Conservation (phyloP, 2,888 invertebrate species). For the Conomelus anceps region DNA sequence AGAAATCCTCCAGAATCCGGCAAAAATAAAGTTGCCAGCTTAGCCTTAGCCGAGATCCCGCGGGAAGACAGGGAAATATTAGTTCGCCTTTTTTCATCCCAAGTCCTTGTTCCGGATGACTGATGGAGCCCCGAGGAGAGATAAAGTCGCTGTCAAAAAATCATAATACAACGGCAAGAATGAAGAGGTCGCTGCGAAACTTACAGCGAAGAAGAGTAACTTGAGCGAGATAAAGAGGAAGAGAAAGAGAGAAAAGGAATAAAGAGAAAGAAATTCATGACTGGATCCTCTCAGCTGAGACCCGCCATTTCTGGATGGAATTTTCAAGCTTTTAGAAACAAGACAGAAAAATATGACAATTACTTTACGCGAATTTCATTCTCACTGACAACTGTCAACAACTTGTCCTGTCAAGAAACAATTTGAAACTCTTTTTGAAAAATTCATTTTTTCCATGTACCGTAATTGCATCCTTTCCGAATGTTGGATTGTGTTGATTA, state of each 20-base stretch:
- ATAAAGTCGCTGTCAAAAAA: conserved; percentile 10
- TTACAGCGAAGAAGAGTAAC: too few relatives aligned
- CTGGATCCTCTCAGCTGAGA: background rate
- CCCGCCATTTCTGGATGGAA: background rate
- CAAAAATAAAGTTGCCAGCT: background rate
- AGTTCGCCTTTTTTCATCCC: conserved; percentile 1
- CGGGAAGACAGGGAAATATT: conserved; percentile 4
- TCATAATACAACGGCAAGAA: background rate
- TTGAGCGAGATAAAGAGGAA: background rate
- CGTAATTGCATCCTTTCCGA: too few relatives aligned
- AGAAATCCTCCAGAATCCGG: background rate
- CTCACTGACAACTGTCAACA: background rate
- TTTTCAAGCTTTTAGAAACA: background rate
- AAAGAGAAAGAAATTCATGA: background rate
- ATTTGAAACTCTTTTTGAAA: background rate
- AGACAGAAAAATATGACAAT: background rate
- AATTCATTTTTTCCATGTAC: background rate
- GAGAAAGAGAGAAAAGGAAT: background rate
- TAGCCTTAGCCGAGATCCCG: background rate
- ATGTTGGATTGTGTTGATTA: too few relatives aligned
- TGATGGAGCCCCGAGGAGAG: conserved; percentile 4
- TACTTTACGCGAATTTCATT: background rate
- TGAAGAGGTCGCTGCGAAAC: background rate
- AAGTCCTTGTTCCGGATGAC: conserved; percentile 1
- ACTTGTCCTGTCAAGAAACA: background rate